Evolutionary conservation across 2,888 invertebrate species (phyloP).

Genomic region (Megamerina dolium): DNA sequence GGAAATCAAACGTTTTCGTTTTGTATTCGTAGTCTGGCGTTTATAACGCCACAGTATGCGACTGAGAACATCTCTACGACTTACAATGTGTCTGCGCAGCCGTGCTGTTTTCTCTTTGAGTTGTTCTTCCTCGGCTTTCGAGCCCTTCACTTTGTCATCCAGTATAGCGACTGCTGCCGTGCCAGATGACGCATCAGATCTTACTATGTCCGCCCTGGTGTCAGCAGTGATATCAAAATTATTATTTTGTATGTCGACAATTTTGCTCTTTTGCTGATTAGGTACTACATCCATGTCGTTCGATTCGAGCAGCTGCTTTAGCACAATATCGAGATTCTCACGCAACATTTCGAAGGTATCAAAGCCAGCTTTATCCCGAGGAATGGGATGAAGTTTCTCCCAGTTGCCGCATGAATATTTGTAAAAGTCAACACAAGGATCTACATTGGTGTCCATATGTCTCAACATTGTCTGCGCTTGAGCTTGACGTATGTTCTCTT

Average conservation of each 20-base stretch:
- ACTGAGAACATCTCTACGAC: conserved; percentile 30
- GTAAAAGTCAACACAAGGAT: conserved; percentile 80
- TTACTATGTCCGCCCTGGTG: conserved; percentile 25
- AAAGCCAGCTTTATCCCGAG: conserved; percentile 80
- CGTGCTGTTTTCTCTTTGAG: conserved; percentile 26
- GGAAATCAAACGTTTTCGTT: conserved; percentile 31
- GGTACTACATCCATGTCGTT: conserved; percentile 9
- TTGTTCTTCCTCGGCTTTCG: conserved; percentile 17
- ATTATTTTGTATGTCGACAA: conserved; percentile 23
- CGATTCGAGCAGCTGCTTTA: conserved; percentile 61
- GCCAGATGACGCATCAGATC: conserved; percentile 1
- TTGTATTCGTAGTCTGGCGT: conserved; percentile 31
- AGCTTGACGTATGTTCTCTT: conserved; percentile 55
- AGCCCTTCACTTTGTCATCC: not conserved
- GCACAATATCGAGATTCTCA: conserved; percentile 67
- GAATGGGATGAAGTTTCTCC: conserved; percentile 77
- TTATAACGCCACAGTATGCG: conserved; percentile 36
- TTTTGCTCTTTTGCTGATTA: conserved; percentile 12
- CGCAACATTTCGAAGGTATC: conserved; percentile 86
- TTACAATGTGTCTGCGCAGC: conserved; percentile 34
- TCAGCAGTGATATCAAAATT: conserved; percentile 24
- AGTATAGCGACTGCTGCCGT: conserved; percentile 2
- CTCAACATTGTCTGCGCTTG: conserved; percentile 68
- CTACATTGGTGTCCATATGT: conserved; percentile 66
- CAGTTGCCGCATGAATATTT: conserved; percentile 83